Percentiles rank a stretch among this genome's conserved stretches.
These are phyloP conservation scores for Paradisaea rubra DNA, from an alignment of 2,113 vertebrate species.

Conservation along the genomic window DNA sequence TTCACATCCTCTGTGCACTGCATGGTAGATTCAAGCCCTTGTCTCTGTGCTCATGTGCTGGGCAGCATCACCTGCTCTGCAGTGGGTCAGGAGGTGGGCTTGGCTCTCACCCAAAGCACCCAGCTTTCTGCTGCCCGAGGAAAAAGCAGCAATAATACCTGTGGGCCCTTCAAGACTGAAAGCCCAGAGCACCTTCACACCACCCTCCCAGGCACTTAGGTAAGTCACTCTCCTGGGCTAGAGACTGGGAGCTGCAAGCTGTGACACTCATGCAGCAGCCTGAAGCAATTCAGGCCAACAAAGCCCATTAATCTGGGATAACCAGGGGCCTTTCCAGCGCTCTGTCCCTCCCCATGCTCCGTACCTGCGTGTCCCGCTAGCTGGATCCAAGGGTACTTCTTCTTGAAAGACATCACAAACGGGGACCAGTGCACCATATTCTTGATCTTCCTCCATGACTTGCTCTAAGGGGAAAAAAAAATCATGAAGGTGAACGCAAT, in stretches of 20 bases:
- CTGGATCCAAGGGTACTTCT: slow-evolving; percentile 98
- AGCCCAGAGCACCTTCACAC: background rate
- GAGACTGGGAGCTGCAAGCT: background rate
- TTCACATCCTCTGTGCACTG: background rate
- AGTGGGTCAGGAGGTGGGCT: background rate
- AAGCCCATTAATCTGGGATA: background rate
- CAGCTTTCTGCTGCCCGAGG: background rate
- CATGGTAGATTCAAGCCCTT: fast-evolving
- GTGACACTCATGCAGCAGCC: background rate
- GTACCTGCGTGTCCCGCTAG: slow-evolving; percentile 94
- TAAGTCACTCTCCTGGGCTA: background rate
- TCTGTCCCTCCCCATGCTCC: background rate
- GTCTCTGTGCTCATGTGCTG: background rate
- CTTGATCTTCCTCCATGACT: slow-evolving; percentile 98
- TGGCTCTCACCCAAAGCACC: background rate
- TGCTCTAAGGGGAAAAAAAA: slow-evolving; percentile 77
- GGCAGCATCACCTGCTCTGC: background rate
- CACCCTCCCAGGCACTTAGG: background rate
- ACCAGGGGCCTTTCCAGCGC: background rate
- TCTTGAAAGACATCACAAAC: slow-evolving; percentile 98
- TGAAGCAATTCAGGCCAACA: background rate
- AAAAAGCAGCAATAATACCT: background rate
- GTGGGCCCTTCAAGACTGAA: background rate
- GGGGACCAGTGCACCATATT: slow-evolving; percentile 99
- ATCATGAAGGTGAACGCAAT: background rate